Base-by-base conservation (phyloP, 2,113 vertebrate genomes). In the Eublepharis macularius region DNA sequence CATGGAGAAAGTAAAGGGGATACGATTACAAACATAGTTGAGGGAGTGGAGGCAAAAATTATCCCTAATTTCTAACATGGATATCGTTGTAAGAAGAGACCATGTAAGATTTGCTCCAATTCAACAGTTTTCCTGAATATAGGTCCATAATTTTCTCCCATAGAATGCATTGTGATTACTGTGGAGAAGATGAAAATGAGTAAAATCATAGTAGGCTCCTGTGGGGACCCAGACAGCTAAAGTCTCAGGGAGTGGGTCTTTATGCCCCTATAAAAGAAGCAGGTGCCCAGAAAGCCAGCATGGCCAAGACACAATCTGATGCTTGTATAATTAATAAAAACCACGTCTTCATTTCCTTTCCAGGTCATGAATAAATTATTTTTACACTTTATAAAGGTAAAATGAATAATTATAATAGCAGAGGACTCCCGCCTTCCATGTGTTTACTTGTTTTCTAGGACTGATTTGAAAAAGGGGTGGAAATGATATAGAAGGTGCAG, bases 401-500 rank as follows among this genome's bases (percentile, higher is more conserved):
- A 68, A 77, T 14, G 14, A 69, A 32, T 41, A 76, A 68, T 43
- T 66, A 69, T 69, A 68, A 41, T 32, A 29, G 77, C 51, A 68
- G 1, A 41, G 9, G 49, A n/a, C 32, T n/a, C 32, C 8, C 29
- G 24, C 39, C 57, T 13, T 10, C 34, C 36, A 12, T 14, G 17
- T 57, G 29, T 70, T 43, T 82, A 45, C 43, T 26, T 0, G 7
- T 47, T 86, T 88, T 79, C 75, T 51, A 2, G 72, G 45, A n/a
- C 66, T 83, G 74, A 19, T 69, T 84, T 86, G 70, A 47, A 36
- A 2, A 6, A 0, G 32, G n/a, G 13, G 34, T 7, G 65, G 6
- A 70, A 81, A 88, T 7, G 36, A 87, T 83, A 60, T 43, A 65
- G 68, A 51, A 79, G 21, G 36, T 66, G 74, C 36, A 74, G 32